A percentile compares a stretch with the other conserved stretches of the same genome.
phyloP scores from a whole-genome alignment of 2,888 invertebrate species.

The Lasioglossum villosulum region DNA sequence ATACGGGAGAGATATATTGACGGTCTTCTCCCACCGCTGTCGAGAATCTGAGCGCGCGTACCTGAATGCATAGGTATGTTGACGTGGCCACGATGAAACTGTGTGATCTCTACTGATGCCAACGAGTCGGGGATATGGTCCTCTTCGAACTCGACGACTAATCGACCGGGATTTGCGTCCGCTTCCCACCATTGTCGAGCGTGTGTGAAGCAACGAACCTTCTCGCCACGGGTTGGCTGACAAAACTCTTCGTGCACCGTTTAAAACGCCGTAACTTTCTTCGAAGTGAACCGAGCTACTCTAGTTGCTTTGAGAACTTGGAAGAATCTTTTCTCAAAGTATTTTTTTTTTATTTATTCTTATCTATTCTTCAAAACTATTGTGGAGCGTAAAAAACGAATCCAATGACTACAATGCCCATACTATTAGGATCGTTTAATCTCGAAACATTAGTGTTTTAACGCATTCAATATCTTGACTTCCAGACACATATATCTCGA shows the following conservation, averaged over 20 bases:
- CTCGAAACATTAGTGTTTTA: not conserved
- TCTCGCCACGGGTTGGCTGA: not conserved
- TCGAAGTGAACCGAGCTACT: not conserved
- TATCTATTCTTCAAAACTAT: not conserved
- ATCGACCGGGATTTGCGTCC: constrained; percentile 54
- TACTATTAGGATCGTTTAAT: not conserved
- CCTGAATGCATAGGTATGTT: constrained; percentile 61
- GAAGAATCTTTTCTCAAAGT: not conserved
- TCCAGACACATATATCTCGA: not conserved
- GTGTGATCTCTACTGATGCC: constrained; percentile 76
- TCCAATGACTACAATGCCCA: not conserved
- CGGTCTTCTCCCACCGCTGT: constrained; percentile 14
- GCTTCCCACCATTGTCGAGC: constrained; percentile 55
- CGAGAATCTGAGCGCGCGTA: constrained; percentile 57
- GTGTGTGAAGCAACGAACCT: constrained; percentile 29
- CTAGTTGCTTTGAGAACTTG: not conserved
- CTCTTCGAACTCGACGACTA: constrained; percentile 55
- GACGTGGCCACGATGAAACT: constrained; percentile 65
- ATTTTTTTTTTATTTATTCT: not conserved
- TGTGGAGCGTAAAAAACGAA: too few relatives aligned
- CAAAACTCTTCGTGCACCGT: not conserved
- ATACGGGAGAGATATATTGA: constrained; percentile 71
- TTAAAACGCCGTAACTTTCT: not conserved
- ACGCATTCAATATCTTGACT: not conserved
- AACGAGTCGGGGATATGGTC: constrained; percentile 63